Percentiles rank a stretch among this genome's conserved stretches.
Evolutionary conservation across 2,888 invertebrate genomes (phyloP).

Genomic region (Cephus runcator): DNA sequence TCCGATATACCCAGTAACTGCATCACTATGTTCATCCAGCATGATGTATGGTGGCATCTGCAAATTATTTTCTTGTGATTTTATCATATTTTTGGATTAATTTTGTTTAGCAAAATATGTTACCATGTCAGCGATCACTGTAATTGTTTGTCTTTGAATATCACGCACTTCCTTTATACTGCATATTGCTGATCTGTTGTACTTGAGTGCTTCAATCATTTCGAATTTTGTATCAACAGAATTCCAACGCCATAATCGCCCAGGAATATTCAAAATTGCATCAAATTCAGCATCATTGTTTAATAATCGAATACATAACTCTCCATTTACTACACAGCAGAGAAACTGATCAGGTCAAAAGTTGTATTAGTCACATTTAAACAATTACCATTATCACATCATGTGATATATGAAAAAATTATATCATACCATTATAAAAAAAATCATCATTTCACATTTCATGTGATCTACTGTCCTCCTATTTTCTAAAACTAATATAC

Average conservation of each 20-base stretch:
- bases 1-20: conserved; percentile 62
- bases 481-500: neutral
- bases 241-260: conserved; percentile 39
- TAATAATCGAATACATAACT: neutral
- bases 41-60: conserved; percentile 62
- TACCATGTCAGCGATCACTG: conserved; percentile 54
- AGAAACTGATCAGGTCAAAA: neutral
- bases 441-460: neutral
- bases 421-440: neutral
- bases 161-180: conserved; percentile 39
- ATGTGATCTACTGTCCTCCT: neutral
- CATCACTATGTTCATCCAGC: conserved; percentile 41
- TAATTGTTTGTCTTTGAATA: conserved; percentile 49
- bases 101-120: conserved; percentile 15
- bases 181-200: conserved; percentile 35
- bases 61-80: conserved; percentile 14
- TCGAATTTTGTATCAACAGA: conserved; percentile 29
- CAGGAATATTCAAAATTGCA: conserved; percentile 20
- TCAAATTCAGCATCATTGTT: neutral
- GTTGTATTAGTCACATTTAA: neutral
- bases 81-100: neutral
- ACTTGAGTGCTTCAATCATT: conserved; percentile 34
- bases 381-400: neutral
- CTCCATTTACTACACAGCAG: neutral
- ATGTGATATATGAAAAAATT: neutral